phyloP scores from a whole-genome alignment of 2,797 vertebrate species.

The Microchirus variegatus region DNA sequence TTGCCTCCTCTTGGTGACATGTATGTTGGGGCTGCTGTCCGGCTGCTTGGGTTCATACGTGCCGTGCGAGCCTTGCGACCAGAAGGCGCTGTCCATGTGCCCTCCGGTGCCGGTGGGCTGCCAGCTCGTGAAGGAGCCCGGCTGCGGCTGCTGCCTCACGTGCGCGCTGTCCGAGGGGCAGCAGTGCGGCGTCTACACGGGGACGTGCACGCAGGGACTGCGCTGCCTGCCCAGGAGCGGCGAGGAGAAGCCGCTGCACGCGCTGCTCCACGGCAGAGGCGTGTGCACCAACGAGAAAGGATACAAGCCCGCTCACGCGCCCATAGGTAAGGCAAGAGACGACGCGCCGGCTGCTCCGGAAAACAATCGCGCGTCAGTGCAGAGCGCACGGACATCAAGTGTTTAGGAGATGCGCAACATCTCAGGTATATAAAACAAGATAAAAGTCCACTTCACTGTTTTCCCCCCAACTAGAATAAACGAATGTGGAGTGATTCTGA shows the following conservation, averaged over 20 bases:
- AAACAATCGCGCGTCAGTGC: no score
- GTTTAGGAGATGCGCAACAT: slow-evolving; percentile 10
- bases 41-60: slow-evolving; percentile 90
- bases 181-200: slow-evolving; percentile 96
- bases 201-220: slow-evolving; percentile 92
- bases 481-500: no score
- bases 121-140: slow-evolving; percentile 97
- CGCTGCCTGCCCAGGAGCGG: slow-evolving; percentile 94
- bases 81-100: slow-evolving; percentile 95
- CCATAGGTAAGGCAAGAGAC: slow-evolving; percentile 77
- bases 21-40: slow-evolving; percentile 84
- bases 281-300: slow-evolving; percentile 96
- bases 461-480: no score
- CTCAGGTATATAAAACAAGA: no score
- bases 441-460: no score
- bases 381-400: not conserved
- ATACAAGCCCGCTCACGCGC: slow-evolving; percentile 87
- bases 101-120: slow-evolving; percentile 92
- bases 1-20: slow-evolving; percentile 86
- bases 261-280: slow-evolving; percentile 94
- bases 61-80: slow-evolving; percentile 96
- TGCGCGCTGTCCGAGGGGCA: slow-evolving; percentile 95
- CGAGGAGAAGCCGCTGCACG: slow-evolving; percentile 97
- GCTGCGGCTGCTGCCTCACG: slow-evolving; percentile 98
- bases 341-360: not conserved